Conservation (phyloP, 2,797 vertebrate species). For the Apogon talboti region DNA sequence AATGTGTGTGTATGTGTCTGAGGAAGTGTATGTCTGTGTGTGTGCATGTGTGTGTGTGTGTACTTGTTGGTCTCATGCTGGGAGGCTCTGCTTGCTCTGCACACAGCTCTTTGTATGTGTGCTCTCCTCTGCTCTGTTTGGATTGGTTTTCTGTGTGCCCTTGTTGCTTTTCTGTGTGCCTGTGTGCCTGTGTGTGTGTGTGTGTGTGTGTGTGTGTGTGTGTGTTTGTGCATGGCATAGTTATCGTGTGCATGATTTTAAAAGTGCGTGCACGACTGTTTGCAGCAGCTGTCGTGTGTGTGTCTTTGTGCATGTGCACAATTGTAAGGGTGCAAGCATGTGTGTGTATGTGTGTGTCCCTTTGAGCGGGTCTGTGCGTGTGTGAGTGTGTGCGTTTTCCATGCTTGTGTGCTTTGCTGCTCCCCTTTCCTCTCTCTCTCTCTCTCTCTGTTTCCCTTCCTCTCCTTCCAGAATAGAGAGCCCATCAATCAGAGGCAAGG, state of each 20-base stretch:
- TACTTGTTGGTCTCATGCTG: constrained; percentile 57
- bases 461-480: constrained; percentile 81
- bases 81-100: constrained; percentile 67
- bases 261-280: constrained; percentile 27
- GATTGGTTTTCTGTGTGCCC: constrained; percentile 67
- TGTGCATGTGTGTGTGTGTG: constrained; percentile 20
- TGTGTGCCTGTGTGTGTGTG: background rate
- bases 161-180: constrained; percentile 43
- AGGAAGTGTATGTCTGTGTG: constrained; percentile 13
- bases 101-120: constrained; percentile 67
- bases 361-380: constrained; percentile 35
- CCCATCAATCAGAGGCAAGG: constrained; percentile 84
- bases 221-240: constrained; percentile 2
- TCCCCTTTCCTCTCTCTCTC: constrained; percentile 46
- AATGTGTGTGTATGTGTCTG: constrained; percentile 42
- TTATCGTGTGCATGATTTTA: constrained; percentile 32
- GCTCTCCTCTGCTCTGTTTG: constrained; percentile 68
- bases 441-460: constrained; percentile 71
- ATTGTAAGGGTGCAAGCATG: constrained; percentile 12
- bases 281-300: constrained; percentile 36
- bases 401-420: constrained; percentile 54
- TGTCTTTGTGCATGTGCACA: constrained; percentile 31
- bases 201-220: background rate
- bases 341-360: constrained; percentile 18
- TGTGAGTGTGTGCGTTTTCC: constrained; percentile 22